Evolutionary conservation across 2,113 vertebrate species (phyloP), one percentile per base, ranked within the genome.

Genomic region (Tupaia tana): DNA sequence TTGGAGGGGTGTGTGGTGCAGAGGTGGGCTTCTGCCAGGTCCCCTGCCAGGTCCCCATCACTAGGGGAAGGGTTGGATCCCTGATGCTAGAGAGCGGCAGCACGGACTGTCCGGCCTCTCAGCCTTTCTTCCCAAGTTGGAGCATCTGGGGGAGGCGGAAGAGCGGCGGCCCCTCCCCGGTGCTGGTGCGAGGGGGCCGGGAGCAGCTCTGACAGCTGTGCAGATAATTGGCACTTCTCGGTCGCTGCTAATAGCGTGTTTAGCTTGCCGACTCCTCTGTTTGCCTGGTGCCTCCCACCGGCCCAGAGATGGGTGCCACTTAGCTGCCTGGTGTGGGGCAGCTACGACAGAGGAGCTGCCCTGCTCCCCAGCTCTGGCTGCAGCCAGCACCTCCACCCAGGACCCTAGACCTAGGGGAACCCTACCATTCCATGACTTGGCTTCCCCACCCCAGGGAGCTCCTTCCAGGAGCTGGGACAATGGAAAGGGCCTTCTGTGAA

Each of bases 201-300:
- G 81, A 73, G 80, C 12, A 52, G 86, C 74, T 74, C 93, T 90
- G 96, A 87, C 86, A 94, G 93, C 89, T 63, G 20, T 56, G 63
- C 56, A 66, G 58, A 94, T 92, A 91, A 95, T 94, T 34, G 1
- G 25, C 59, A 52, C 94, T 74, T 96, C 97, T 97, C 96, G 70
- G 22, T 95, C 16, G 2, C 96, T n/a, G 91, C 94, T 96, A 96
- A 97, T 94, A 78, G 90, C 93, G 83, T 89, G 96, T 97, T 96
- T 96, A 91, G 96, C 86, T 97, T 80, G 20, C 91, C 0, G 12
- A 80, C 81, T 75, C 69, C 59, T 93, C 90, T 96, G 94, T 95
- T 96, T 97, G 90, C 90, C 88, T 93, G 93, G 79, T 27, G 79
- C 97, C 94, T 96, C 97, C 97, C 92, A 94, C 91, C 0, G 71